Evolutionary conservation across 2,888 invertebrate genomes (phyloP).

Genomic region (Crepidodera aurea): DNA sequence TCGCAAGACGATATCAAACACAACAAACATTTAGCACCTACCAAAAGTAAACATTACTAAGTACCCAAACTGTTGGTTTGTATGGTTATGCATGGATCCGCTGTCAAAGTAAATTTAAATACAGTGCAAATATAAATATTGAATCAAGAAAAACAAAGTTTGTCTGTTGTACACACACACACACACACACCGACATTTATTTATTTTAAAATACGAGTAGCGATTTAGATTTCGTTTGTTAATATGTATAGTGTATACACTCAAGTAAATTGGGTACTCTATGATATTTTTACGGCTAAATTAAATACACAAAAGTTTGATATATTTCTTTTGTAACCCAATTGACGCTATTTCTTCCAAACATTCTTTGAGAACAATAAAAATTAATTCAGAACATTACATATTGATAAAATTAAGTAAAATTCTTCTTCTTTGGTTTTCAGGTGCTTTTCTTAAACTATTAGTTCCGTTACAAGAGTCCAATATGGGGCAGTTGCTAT

Average conservation of each 20-base stretch:
- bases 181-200: conserved; percentile 38
- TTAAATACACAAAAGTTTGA: too few species aligned
- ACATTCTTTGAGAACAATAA: too few species aligned
- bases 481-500: too few species aligned
- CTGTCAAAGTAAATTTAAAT: conserved; percentile 53
- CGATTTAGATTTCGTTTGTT: conserved; percentile 14
- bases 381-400: too few species aligned
- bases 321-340: too few species aligned
- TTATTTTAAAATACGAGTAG: conserved; percentile 35
- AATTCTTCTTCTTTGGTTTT: too few species aligned
- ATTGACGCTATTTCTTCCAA: too few species aligned
- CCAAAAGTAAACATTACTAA: conserved; percentile 49
- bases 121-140: conserved; percentile 56
- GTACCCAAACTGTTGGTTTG: conserved; percentile 47
- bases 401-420: too few species aligned
- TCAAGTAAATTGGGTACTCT: not conserved
- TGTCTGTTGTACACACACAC: conserved; percentile 35
- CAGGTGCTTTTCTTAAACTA: too few species aligned
- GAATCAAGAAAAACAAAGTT: conserved; percentile 53
- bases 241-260: not conserved
- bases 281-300: too few species aligned
- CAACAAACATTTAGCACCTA: conserved; percentile 52
- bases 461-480: too few species aligned
- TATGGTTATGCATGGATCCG: conserved; percentile 45
- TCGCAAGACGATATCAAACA: conserved; percentile 42